Evolutionary conservation across 1,140 invertebrate genomes (phyloP).

Genomic region (Plodia interpunctella): DNA sequence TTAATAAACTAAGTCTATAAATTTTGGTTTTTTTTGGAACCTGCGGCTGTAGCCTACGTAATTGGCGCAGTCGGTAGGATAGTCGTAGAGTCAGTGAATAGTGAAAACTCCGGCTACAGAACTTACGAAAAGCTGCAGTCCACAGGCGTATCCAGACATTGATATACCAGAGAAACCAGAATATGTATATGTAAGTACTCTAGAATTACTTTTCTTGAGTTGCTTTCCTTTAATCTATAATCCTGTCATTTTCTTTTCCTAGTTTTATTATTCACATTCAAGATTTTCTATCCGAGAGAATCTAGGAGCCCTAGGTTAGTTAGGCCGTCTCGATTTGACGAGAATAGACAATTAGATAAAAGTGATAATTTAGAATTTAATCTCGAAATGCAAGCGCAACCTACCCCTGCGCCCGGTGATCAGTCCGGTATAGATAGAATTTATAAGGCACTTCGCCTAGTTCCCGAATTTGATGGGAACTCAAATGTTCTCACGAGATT

Average conservation of each 20-base stretch:
- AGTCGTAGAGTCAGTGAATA: conserved; percentile 9
- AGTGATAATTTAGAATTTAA: conserved; percentile 3
- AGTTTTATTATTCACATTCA: conserved; percentile 3
- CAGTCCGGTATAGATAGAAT: conserved; percentile 1
- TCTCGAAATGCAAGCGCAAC: conserved; percentile 8
- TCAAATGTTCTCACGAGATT: conserved; percentile 15
- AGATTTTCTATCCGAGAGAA: conserved; percentile 16
- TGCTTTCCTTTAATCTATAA: conserved; percentile 12
- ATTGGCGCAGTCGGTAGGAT: conserved; percentile 23
- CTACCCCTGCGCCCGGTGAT: too few species aligned
- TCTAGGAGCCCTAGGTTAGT: background rate
- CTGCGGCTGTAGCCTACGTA: conserved; percentile 18
- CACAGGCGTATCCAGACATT: conserved; percentile 6
- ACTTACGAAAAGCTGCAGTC: conserved; percentile 9
- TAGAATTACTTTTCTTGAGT: conserved; percentile 13
- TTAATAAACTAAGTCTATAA: too few species aligned
- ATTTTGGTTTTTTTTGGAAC: too few species aligned
- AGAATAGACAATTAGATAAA: background rate
- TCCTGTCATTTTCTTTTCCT: background rate
- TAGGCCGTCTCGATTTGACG: background rate
- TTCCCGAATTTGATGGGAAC: conserved; percentile 21
- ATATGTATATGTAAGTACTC: conserved; percentile 13
- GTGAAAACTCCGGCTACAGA: conserved; percentile 5
- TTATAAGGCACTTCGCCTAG: conserved; percentile 13
- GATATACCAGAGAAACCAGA: conserved; percentile 9